Evolutionary conservation across 2,888 invertebrate species (phyloP), one percentile per base, ranked within the genome.

Genomic region (Brachyopa scutellaris): DNA sequence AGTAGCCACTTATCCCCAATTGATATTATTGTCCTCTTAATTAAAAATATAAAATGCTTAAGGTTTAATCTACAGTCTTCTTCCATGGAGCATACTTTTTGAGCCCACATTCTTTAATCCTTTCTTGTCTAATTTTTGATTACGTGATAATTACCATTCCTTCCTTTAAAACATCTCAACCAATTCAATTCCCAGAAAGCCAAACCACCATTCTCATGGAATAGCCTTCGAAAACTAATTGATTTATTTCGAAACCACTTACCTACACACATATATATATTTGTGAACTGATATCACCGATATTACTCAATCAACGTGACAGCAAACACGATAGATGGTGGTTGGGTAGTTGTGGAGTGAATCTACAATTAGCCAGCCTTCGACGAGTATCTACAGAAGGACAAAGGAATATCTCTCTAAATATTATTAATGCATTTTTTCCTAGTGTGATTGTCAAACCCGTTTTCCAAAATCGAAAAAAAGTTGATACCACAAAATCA

Each of bases 361-460:
- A 77, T 77, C 9, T 15, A 77, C 66, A 77, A 82, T 82, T 82
- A 82, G 23, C 61, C 49, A 11, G 11, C 61, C 26, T 3, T 26
- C n/a, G n/a, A n/a, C n/a, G n/a, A n/a, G n/a, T 15, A 66, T 61
- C 67, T 15, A 23, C 36, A 26, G 23, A 45, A 29, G 55, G 13
- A 57, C 42, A 47, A 64, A n/a, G 36, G 59, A 73, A 57, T n/a
- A n/a, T 53, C 42, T 45, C 15, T 31, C 13, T 23, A 64, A 80
- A 80, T 76, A 80, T 80, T 80, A 80, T 80, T 80, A 80, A 80
- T 80, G 80, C 76, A 70, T 76, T 80, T 80, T 31, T n/a, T 51
- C 76, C 40, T 55, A 31, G 74, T 51, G 64, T 1, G 57, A 74
- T 76, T 80, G 74, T 76, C 76, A 80, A 80, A 80, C 80, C 62